Evolutionary conservation across 2,888 invertebrate genomes (phyloP).

Genomic region (Molorchus minor): DNA sequence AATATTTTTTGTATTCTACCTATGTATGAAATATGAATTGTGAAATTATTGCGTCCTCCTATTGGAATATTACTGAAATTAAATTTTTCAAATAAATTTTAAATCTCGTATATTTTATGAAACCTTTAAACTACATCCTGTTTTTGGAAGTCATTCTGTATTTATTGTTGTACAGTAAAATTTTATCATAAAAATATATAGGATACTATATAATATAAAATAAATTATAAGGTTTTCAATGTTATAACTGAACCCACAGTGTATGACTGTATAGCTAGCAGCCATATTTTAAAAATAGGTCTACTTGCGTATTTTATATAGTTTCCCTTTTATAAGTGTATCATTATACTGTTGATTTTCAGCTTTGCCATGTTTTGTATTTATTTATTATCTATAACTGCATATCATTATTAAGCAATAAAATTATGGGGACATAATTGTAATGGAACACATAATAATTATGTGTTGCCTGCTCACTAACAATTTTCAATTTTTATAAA

Average conservation of each 20-base stretch:
- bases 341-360: conserved; percentile 28
- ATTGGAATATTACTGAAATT: neutral
- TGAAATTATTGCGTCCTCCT: neutral
- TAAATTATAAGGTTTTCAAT: conserved; percentile 26
- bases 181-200: conserved; percentile 31
- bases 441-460: conserved; percentile 21
- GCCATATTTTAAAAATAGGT: conserved; percentile 42
- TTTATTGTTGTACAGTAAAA: conserved; percentile 35
- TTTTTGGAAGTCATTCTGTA: conserved; percentile 20
- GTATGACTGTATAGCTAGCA: conserved; percentile 47
- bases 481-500: conserved; percentile 39
- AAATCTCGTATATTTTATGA: conserved; percentile 25
- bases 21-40: too few relatives aligned
- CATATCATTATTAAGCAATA: conserved; percentile 42
- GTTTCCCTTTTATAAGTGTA: conserved; percentile 29
- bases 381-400: conserved; percentile 32
- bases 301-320: conserved; percentile 34
- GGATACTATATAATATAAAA: conserved; percentile 32
- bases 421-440: conserved; percentile 22
- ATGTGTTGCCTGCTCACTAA: conserved; percentile 52
- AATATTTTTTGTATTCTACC: too few relatives aligned
- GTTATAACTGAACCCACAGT: conserved; percentile 34
- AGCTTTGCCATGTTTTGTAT: conserved; percentile 36
- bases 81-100: conserved; percentile 17
- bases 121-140: conserved; percentile 29